Evolutionary conservation across 2,888 invertebrate genomes (phyloP).

Genomic region (Epistrophella euchroma): DNA sequence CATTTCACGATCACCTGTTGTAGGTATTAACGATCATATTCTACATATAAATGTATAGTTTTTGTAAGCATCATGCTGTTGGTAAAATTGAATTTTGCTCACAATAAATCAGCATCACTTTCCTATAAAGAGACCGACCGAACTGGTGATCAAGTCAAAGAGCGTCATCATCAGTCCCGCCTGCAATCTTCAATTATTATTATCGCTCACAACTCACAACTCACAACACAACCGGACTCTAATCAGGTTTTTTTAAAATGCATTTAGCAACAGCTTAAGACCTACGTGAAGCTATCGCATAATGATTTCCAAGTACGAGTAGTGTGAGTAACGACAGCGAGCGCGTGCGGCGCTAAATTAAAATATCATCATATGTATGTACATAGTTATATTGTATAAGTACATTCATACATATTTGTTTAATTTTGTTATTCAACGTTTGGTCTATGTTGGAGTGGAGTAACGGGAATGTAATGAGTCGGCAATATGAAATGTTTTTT

Average conservation of each 20-base stretch:
- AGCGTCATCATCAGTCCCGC: slow-evolving; percentile 35
- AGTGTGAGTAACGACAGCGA: slow-evolving; percentile 15
- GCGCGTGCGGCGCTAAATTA: slow-evolving; percentile 42
- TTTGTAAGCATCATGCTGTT: neutral
- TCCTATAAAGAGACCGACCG: neutral
- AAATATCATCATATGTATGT: slow-evolving; percentile 13
- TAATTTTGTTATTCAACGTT: slow-evolving; percentile 11
- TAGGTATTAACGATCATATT: neutral
- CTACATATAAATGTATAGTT: neutral
- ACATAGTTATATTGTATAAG: neutral
- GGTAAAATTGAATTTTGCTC: slow-evolving; percentile 28
- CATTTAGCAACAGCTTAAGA: slow-evolving; percentile 25
- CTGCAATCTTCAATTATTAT: slow-evolving; percentile 42
- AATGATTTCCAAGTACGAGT: slow-evolving; percentile 7
- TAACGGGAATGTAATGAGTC: neutral
- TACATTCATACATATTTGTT: neutral
- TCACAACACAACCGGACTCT: slow-evolving; percentile 40
- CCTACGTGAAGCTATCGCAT: slow-evolving; percentile 20
- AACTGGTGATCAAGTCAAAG: slow-evolving; percentile 25
- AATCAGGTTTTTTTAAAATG: slow-evolving; percentile 34
- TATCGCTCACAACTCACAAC: slow-evolving; percentile 8
- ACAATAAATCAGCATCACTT: slow-evolving; percentile 35
- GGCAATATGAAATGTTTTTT: neutral
- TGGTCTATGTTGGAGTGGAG: slow-evolving; percentile 9
- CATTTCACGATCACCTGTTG: slow-evolving; percentile 9